A percentile compares a stretch with the other conserved stretches of the same genome.
These are phyloP conservation scores for Leptogaster cylindrica DNA, from an alignment of 2,888 invertebrate species.

Conservation along the genomic window DNA sequence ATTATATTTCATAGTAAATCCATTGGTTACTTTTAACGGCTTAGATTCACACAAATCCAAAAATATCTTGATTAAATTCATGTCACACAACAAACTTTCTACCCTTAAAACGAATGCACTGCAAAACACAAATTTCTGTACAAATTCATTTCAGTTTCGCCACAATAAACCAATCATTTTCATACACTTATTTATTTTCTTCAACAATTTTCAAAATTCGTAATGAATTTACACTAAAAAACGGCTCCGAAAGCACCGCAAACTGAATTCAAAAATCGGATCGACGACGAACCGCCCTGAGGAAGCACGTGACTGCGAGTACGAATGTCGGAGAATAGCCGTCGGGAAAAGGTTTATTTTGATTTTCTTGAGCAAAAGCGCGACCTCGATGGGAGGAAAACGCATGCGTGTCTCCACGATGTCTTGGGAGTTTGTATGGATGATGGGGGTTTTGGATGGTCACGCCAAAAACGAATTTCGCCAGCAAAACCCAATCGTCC, in stretches of 20 bases:
- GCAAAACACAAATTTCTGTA: neutral
- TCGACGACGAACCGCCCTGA: neutral
- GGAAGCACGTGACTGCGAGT: conserved; percentile 12
- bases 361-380: neutral
- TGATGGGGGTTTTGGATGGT: too few species aligned
- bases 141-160: neutral
- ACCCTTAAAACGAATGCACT: too few species aligned
- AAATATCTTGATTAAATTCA: too few species aligned
- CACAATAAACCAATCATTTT: neutral
- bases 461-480: too few species aligned
- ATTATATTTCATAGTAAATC: conserved; percentile 7
- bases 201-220: neutral
- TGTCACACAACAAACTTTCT: too few species aligned
- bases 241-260: neutral
- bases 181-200: neutral
- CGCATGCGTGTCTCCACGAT: neutral
- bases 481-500: too few species aligned
- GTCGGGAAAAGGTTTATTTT: neutral
- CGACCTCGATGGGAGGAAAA: too few species aligned
- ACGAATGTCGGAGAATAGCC: neutral
- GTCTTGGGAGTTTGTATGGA: too few species aligned
- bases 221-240: neutral
- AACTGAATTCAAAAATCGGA: neutral
- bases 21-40: too few species aligned
- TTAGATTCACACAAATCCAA: too few species aligned